These are phyloP conservation scores for Apamea monoglypha DNA, from an alignment of 2,888 invertebrate genomes.

Conservation along the genomic window DNA sequence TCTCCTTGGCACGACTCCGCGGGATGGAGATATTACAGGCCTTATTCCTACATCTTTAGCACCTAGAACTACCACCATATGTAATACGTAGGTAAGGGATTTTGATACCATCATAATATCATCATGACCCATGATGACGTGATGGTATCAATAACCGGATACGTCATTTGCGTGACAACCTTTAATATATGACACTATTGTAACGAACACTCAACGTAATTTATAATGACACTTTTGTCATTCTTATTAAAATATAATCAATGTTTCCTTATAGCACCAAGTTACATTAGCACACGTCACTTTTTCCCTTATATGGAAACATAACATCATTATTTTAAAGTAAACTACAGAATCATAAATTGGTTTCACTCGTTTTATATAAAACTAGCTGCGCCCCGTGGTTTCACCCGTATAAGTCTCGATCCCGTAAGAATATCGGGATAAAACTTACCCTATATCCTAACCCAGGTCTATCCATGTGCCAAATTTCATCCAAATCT, in stretches of 20 bases:
- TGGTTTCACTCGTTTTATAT: conserved; percentile 9
- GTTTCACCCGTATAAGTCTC: too few species aligned
- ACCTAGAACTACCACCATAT: background rate
- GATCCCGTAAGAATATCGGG: too few species aligned
- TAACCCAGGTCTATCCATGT: too few species aligned
- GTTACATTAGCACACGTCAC: background rate
- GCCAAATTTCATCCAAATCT: background rate
- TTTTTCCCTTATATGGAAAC: background rate
- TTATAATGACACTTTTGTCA: conserved; percentile 16
- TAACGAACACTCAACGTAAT: conserved; percentile 1
- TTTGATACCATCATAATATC: background rate
- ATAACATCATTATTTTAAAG: background rate
- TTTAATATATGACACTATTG: background rate
- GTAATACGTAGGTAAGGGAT: background rate
- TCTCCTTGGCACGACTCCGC: too few species aligned
- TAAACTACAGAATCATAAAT: background rate
- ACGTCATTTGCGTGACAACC: background rate
- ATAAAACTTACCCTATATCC: too few species aligned
- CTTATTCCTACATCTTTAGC: background rate
- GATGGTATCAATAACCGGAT: background rate
- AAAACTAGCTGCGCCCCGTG: background rate
- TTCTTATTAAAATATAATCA: background rate
- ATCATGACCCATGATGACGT: background rate
- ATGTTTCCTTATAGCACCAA: background rate
- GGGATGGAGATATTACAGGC: too few species aligned